Evolutionary conservation across 2,888 invertebrate genomes (phyloP).

Genomic region (Pristionchus maxplancki): DNA sequence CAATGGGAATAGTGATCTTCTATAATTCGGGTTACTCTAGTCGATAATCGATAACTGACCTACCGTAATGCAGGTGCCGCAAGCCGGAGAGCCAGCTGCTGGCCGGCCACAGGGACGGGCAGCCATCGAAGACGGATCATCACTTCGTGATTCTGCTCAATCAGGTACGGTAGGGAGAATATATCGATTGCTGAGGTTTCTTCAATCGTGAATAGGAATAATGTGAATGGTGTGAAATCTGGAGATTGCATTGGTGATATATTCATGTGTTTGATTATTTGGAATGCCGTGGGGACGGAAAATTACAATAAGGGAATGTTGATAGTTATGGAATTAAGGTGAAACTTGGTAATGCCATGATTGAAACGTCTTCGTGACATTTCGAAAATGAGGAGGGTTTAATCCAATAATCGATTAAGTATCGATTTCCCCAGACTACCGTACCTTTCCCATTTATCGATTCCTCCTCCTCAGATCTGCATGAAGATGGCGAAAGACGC

Average conservation of each 20-base stretch:
- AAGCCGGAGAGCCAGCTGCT: conserved; percentile 45
- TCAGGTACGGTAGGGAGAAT: conserved; percentile 62
- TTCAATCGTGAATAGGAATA: too few species aligned
- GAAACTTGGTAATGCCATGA: too few species aligned
- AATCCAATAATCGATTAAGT: background rate
- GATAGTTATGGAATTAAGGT: too few species aligned
- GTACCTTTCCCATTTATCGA: background rate
- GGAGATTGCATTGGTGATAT: too few species aligned
- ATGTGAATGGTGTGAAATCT: too few species aligned
- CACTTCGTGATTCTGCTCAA: conserved; percentile 75
- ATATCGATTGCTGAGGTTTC: too few species aligned
- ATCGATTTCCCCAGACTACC: background rate
- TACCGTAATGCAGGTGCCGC: conserved; percentile 43
- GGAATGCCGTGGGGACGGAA: too few species aligned
- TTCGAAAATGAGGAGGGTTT: too few species aligned
- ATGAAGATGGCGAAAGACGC: conserved; percentile 72
- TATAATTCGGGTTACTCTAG: background rate
- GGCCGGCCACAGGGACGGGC: conserved; percentile 51
- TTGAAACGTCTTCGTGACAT: too few species aligned
- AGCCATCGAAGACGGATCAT: conserved; percentile 66
- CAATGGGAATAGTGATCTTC: background rate
- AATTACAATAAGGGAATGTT: too few species aligned
- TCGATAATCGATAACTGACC: background rate
- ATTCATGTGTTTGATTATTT: too few species aligned
- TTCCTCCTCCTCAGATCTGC: conserved; percentile 64